These are phyloP conservation scores for Zygothrica quintamaculata DNA, from an alignment of 2,888 invertebrate species.

Conservation along the genomic window DNA sequence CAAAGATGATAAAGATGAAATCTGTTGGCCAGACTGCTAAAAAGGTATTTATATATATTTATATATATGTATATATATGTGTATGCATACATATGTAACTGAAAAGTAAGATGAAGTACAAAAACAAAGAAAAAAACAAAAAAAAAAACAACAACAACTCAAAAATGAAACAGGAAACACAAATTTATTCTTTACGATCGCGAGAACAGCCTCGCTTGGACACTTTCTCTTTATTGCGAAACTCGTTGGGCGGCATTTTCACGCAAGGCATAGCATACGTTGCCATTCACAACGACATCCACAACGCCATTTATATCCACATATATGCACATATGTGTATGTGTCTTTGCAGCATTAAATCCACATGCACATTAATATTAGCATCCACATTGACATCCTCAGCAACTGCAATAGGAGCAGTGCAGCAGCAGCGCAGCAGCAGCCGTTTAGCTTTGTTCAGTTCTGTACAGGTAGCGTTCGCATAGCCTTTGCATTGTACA, in stretches of 20 bases:
- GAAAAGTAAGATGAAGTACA: too few species aligned
- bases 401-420: too few species aligned
- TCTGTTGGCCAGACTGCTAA: conserved; percentile 42
- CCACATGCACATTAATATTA: conserved; percentile 2
- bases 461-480: conserved; percentile 11
- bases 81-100: neutral
- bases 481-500: too few species aligned
- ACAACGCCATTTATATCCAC: conserved; percentile 39
- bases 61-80: too few species aligned
- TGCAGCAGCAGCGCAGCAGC: too few species aligned
- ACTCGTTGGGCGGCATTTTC: conserved; percentile 80
- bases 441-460: conserved; percentile 19
- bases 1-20: conserved; percentile 52
- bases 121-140: conserved; percentile 9
- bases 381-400: conserved; percentile 58
- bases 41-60: neutral
- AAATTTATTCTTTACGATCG: conserved; percentile 82
- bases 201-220: conserved; percentile 78
- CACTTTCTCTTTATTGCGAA: conserved; percentile 82
- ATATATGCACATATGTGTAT: conserved; percentile 24
- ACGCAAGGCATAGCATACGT: conserved; percentile 57
- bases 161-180: conserved; percentile 80
- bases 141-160: conserved; percentile 25
- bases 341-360: conserved; percentile 14
- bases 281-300: conserved; percentile 34